phyloP scores from a whole-genome alignment of 2,113 vertebrate species.

The Oriolus oriolus region DNA sequence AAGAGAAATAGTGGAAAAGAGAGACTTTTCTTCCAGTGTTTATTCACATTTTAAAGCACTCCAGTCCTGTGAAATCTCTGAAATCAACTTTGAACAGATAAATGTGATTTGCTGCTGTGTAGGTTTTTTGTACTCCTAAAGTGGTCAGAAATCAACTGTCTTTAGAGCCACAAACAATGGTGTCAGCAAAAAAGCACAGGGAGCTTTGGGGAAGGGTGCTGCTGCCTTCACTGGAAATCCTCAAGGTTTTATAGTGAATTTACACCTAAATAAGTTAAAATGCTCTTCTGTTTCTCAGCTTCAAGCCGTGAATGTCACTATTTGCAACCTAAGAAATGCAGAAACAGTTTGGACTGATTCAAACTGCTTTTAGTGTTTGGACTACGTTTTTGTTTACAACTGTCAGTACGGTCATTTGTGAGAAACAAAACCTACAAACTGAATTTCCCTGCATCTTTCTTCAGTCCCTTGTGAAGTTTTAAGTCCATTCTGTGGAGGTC shows the following conservation, averaged over 20 bases:
- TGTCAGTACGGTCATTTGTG: not conserved
- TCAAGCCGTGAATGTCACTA: not conserved
- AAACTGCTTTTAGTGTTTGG: not conserved
- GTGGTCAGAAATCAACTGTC: not conserved
- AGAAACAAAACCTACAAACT: not conserved
- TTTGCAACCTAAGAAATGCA: not conserved
- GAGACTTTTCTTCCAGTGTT: not conserved
- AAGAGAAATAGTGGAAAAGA: not conserved
- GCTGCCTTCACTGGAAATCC: not conserved
- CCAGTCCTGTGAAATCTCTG: not conserved
- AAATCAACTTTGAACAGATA: not conserved
- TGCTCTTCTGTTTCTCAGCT: not conserved
- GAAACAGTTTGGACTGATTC: not conserved
- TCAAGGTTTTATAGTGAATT: not conserved
- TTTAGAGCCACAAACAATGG: not conserved
- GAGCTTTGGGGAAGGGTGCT: not conserved
- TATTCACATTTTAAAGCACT: not conserved
- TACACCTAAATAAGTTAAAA: not conserved
- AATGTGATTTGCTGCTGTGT: not conserved
- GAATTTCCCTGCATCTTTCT: not conserved
- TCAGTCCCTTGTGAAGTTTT: not conserved
- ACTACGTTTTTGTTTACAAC: not conserved
- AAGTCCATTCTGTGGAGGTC: not conserved
- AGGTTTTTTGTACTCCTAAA: not conserved
- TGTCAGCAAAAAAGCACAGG: not conserved